phyloP scores from a whole-genome alignment of 2,888 invertebrate genomes.

The Ypsolopha scabrella region DNA sequence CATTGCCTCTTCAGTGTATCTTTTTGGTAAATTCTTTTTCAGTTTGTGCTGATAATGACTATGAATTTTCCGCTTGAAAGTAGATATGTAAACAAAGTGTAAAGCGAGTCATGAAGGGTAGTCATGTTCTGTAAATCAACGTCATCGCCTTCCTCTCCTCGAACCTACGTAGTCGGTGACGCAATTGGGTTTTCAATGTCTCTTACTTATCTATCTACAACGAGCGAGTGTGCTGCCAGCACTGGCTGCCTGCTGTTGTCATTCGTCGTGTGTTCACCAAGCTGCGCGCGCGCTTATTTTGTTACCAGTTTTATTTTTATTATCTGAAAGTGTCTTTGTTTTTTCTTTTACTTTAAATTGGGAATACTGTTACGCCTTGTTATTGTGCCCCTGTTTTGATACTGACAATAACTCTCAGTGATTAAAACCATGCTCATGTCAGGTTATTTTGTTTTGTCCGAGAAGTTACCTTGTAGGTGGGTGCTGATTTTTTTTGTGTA shows the following conservation, averaged over 20 bases:
- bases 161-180: slow-evolving; percentile 63
- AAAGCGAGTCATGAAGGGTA: slow-evolving; percentile 36
- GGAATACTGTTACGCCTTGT: slow-evolving; percentile 56
- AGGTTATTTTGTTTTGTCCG: slow-evolving; percentile 58
- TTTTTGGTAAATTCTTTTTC: too few species aligned
- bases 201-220: slow-evolving; percentile 46
- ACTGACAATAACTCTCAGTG: slow-evolving; percentile 28
- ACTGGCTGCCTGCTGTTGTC: slow-evolving; percentile 46
- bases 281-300: slow-evolving; percentile 44
- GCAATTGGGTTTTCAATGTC: slow-evolving; percentile 69
- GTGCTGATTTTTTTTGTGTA: slow-evolving; percentile 44
- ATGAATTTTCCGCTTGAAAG: neutral
- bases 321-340: neutral
- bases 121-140: slow-evolving; percentile 45
- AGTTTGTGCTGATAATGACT: too few species aligned
- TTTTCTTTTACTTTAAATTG: slow-evolving; percentile 12
- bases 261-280: slow-evolving; percentile 56
- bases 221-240: slow-evolving; percentile 16
- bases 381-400: slow-evolving; percentile 21
- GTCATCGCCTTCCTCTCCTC: slow-evolving; percentile 60
- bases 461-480: slow-evolving; percentile 59
- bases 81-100: slow-evolving; percentile 26
- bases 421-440: slow-evolving; percentile 50
- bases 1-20: too few species aligned
- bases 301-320: neutral